Percentiles rank a stretch among this genome's conserved stretches.
These are phyloP conservation scores for Mobula hypostoma DNA, from an alignment of 2,113 vertebrate genomes.

Conservation along the genomic window DNA sequence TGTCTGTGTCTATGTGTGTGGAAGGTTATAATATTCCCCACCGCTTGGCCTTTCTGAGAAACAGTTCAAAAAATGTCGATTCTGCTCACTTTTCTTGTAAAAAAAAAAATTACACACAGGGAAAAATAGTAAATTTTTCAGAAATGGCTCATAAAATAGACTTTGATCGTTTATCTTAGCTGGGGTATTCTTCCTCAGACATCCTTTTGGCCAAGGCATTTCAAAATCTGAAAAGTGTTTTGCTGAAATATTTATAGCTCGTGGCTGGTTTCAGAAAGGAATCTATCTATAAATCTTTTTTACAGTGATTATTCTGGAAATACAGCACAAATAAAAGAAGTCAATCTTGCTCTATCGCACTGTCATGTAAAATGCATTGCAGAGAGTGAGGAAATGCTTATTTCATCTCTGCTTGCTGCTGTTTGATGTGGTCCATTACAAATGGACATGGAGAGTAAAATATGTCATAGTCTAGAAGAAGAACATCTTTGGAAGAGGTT, in stretches of 20 bases:
- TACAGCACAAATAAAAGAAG: neutral
- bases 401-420: neutral
- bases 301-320: slow-evolving; percentile 17
- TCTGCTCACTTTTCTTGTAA: neutral
- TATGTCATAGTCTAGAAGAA: neutral
- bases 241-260: slow-evolving; percentile 22
- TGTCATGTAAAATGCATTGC: neutral
- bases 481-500: neutral
- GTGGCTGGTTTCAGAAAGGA: slow-evolving; percentile 5
- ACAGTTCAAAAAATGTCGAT: neutral
- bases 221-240: neutral
- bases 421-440: neutral
- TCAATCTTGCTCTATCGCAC: neutral
- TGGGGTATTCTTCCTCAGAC: neutral
- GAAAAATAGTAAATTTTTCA: neutral
- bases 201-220: slow-evolving; percentile 12
- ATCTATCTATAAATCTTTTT: slow-evolving; percentile 9
- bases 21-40: too few species aligned
- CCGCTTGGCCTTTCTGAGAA: neutral
- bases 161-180: neutral
- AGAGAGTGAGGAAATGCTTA: neutral
- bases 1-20: too few species aligned
- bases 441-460: neutral
- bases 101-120: neutral
- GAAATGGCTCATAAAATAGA: slow-evolving; percentile 13